Percentiles rank a stretch among this genome's conserved stretches.
Conservation (phyloP, 2,888 invertebrate genomes). For the Nasonia oneida region DNA sequence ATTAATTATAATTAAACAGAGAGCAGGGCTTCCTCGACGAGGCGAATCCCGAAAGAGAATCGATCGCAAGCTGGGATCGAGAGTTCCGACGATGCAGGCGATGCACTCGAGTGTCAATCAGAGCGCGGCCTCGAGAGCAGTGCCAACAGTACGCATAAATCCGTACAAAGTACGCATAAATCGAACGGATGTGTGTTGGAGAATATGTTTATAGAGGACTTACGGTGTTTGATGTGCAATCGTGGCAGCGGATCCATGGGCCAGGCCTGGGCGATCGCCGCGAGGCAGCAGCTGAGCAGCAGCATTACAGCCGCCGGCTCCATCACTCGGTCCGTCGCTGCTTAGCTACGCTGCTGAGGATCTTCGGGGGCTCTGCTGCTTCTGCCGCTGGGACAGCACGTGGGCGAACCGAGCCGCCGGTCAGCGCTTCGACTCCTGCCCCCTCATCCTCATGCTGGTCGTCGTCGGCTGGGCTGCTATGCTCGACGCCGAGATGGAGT, state of each 20-base stretch:
- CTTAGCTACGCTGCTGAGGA: background rate
- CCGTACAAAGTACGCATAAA: background rate
- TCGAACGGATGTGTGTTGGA: background rate
- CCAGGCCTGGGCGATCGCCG: constrained; percentile 83
- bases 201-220: constrained; percentile 68
- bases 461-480: background rate
- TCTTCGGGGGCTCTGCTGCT: constrained; percentile 61
- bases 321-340: constrained; percentile 52
- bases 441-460: constrained; percentile 27
- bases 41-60: background rate
- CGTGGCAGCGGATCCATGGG: constrained; percentile 87
- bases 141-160: too few relatives aligned
- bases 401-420: constrained; percentile 15
- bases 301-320: constrained; percentile 62
- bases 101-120: background rate
- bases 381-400: constrained; percentile 66
- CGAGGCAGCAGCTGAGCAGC: constrained; percentile 70
- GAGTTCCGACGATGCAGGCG: background rate
- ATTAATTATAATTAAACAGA: background rate
- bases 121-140: background rate
- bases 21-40: background rate
- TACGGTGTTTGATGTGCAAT: constrained; percentile 85
- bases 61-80: background rate
- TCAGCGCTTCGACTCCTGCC: constrained; percentile 41
- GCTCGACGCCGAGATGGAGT: background rate